Evolutionary conservation across 2,888 invertebrate genomes (phyloP), one percentile per base, ranked within the genome.

Genomic region (Dioctria rufipes): DNA sequence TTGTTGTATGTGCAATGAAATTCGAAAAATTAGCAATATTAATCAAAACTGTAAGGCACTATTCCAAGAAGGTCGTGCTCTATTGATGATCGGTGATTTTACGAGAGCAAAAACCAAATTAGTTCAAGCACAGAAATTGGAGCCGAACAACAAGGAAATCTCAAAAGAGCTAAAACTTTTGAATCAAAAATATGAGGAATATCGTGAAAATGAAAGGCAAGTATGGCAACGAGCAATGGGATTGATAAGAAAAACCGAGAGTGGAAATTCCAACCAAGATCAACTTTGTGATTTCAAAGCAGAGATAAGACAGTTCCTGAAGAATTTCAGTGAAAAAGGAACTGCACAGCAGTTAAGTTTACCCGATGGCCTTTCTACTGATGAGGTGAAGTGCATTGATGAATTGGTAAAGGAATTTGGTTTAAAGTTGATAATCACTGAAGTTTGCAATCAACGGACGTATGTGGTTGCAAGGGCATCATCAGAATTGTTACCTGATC

Each of bases 11-110:
- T 94, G 94, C 84, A 93, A 93, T 85, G 92, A 91, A 86, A 86
- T 93, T 9, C 90, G 90, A 75, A 87, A 92, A 2, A 86, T 75
- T 9, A 87, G 89, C 0, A 87, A 88, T 58, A 86, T 91, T 5
- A 91, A 91, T 88, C 90, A 92, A 65, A 91, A 92, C 78, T 89
- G 90, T 4, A 94, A 93, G 88, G 92, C 91, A 2, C 88, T 92
- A 11, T 93, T 91, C 85, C 93, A 94, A 85, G 92, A 93, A 87
- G 94, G 94, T 0, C 92, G 92, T 85, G 94, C 95, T 25, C 87
- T 95, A 11, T 83, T 85, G 80, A 91, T 91, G 89, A 90, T 92
- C 43, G 90, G 91, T 3, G 91, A 93, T 8, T 94, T 91, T 86
- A 85, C 89, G 5, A 85, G 85, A 46, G 94, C 95, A 0, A 91